These are phyloP conservation scores for Petrocephalus microphthalmus DNA, from an alignment of 2,113 vertebrate genomes.

Conservation along the genomic window DNA sequence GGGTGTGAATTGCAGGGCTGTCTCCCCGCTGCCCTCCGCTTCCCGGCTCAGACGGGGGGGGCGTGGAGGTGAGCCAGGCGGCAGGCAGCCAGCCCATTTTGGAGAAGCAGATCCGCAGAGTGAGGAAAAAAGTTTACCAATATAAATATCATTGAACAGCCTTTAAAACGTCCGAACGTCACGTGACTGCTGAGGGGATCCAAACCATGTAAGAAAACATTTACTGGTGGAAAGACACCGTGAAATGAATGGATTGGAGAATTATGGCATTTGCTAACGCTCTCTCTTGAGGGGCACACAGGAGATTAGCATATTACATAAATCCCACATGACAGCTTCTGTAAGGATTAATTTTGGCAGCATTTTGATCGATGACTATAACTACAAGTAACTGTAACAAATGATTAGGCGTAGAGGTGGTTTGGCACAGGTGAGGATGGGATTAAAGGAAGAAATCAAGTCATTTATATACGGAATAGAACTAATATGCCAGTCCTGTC, in stretches of 20 bases:
- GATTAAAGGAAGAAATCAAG: background rate
- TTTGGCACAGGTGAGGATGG: background rate
- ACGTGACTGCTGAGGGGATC: background rate
- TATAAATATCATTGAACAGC: background rate
- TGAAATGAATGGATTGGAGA: background rate
- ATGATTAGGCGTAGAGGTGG: background rate
- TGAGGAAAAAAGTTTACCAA: background rate
- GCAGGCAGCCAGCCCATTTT: background rate
- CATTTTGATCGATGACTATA: background rate
- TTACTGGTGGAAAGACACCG: background rate
- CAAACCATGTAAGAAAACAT: background rate
- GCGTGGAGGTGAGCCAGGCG: background rate
- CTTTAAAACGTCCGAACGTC: background rate
- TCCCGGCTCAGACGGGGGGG: background rate
- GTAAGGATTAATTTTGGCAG: background rate
- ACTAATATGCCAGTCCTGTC: background rate
- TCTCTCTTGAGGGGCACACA: background rate
- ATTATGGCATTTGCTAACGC: background rate
- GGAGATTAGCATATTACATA: conserved; percentile 1
- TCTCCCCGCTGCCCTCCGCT: background rate
- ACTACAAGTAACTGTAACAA: background rate
- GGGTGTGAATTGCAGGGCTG: background rate
- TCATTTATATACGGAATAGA: background rate
- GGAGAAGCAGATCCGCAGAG: background rate
- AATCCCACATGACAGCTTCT: background rate